Evolutionary conservation across 2,113 vertebrate species (phyloP), one percentile per base, ranked within the genome.

Genomic region (Megaceryle torquata): DNA sequence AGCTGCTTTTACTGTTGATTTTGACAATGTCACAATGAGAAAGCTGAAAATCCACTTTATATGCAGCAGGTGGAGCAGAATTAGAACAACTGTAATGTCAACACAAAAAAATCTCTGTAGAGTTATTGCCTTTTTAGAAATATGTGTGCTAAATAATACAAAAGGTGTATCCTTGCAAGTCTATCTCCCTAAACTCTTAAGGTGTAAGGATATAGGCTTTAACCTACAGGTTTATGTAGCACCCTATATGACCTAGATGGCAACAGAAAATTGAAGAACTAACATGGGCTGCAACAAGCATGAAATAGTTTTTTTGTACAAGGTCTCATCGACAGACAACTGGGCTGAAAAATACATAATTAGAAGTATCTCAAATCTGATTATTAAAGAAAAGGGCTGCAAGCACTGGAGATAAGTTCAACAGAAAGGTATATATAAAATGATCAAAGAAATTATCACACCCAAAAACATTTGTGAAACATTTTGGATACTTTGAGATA

Each of bases 1-100:
- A 54, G 10, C 0, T 81, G 14, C 9, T 50, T 65, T 89, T 57
- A 54, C 9, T 63, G 19, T 8, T 63, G 31, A 22, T 85, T 93
- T 91, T 59, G 18, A 44, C 17, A 48, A 37, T 13, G 10, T 19
- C 33, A 37, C 13, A 43, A 31, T 14, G 3, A 75, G 5, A 50
- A 88, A 76, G 20, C 31, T 33, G 33, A 85, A 93, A 82, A 79
- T 37, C 20, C 20, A 6, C n/a, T 79, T 71, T 71, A 18, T 63
- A 0, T 7, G 1, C 11, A 33, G 29, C 7, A n/a, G 6, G 79
- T 6, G 5, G 7, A 89, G 39, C 0, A n/a, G n/a, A 57, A 79
- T 9, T 44, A 37, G 46, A 68, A 48, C 5, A 1, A 46, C 9
- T 12, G 1, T 28, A 44, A 82, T 9, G 25, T 19, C 37, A 77